Evolutionary conservation across 1,140 invertebrate genomes (phyloP).

Genomic region (Onthophagus taurus): DNA sequence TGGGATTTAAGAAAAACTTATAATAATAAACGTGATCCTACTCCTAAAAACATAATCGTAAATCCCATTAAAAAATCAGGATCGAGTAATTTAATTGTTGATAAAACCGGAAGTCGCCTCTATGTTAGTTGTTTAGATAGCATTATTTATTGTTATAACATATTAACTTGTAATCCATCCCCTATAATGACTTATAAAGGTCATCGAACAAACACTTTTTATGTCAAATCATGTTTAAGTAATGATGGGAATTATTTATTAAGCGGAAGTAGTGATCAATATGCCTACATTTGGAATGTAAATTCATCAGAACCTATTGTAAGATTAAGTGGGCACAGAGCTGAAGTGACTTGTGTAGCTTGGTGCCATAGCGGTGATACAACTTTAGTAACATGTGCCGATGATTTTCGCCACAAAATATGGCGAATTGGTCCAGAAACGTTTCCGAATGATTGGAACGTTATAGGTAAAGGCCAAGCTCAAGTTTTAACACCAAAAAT

Average conservation of each 20-base stretch:
- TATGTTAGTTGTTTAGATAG: conserved; percentile 83
- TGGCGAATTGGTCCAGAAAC: conserved; percentile 58
- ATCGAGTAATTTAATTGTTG: conserved; percentile 68
- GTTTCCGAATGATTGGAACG: conserved; percentile 40
- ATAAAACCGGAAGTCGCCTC: conserved; percentile 54
- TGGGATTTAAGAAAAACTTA: conserved; percentile 84
- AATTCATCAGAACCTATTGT: conserved; percentile 53
- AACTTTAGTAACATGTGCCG: conserved; percentile 67
- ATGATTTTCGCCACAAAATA: conserved; percentile 66
- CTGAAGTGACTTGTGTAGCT: conserved; percentile 75
- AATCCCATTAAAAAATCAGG: conserved; percentile 60
- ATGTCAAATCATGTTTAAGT: conserved; percentile 71
- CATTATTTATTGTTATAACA: conserved; percentile 75
- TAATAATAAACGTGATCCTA: conserved; percentile 56
- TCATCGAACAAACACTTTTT: conserved; percentile 68
- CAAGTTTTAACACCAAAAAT: conserved; percentile 32
- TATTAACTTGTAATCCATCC: conserved; percentile 55
- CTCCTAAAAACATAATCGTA: conserved; percentile 59
- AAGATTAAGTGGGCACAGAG: conserved; percentile 60
- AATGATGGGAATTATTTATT: conserved; percentile 68
- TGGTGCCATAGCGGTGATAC: conserved; percentile 53
- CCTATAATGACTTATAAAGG: conserved; percentile 56
- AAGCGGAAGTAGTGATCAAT: conserved; percentile 74
- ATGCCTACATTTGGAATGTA: conserved; percentile 76
- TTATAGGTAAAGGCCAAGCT: conserved; percentile 44